Evolutionary conservation across 2,113 vertebrate species (phyloP).

Genomic region (Hystrix cristata): DNA sequence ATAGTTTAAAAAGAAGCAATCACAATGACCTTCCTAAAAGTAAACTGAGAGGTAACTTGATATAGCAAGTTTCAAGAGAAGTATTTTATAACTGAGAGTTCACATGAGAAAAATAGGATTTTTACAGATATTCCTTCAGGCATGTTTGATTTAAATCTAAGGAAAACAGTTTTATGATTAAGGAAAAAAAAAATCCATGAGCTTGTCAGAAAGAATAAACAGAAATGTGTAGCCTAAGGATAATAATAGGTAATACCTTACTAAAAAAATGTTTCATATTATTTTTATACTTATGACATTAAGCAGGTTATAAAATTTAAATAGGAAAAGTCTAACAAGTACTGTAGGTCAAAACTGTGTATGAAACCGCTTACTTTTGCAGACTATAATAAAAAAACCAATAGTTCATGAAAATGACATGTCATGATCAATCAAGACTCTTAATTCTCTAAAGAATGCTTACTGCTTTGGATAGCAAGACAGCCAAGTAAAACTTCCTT

Average conservation of each 20-base stretch:
- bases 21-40: neutral
- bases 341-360: constrained; percentile 73
- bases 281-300: constrained; percentile 2
- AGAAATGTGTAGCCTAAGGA: neutral
- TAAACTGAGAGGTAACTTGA: constrained; percentile 51
- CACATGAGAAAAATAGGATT: neutral
- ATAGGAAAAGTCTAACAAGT: constrained; percentile 64
- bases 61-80: neutral
- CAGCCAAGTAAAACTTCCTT: neutral
- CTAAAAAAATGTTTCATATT: constrained; percentile 38
- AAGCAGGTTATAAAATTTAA: constrained; percentile 42
- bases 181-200: neutral
- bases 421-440: neutral
- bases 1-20: constrained; percentile 44
- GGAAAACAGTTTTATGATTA: constrained; percentile 15
- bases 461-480: neutral
- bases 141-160: neutral
- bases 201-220: neutral
- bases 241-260: constrained; percentile 53
- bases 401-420: constrained; percentile 78
- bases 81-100: neutral
- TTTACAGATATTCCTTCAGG: constrained; percentile 42
- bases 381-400: constrained; percentile 82
- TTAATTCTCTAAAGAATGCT: neutral
- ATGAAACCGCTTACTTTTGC: constrained; percentile 73